These are phyloP conservation scores for Fabriciana adippe DNA, from an alignment of 2,888 invertebrate genomes.

Conservation along the genomic window DNA sequence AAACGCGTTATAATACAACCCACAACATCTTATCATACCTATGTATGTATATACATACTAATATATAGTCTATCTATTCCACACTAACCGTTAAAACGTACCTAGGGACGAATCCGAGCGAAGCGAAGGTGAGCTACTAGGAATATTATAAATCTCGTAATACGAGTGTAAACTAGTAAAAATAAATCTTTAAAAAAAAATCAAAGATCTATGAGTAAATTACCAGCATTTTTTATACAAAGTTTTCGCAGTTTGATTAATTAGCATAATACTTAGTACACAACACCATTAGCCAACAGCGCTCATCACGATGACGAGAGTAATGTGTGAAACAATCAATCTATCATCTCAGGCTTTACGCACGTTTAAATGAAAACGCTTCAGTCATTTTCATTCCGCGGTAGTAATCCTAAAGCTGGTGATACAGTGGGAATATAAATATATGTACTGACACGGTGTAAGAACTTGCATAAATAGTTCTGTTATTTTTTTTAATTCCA, in stretches of 20 bases:
- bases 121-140: no score
- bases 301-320: constrained; percentile 13
- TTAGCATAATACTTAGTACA: constrained; percentile 15
- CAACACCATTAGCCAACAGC: constrained; percentile 3
- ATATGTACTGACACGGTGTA: no score
- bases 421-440: not conserved
- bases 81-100: no score
- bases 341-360: constrained; percentile 20
- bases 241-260: constrained; percentile 8
- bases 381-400: not conserved
- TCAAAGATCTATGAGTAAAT: not conserved
- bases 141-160: no score
- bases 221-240: not conserved
- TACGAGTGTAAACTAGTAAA: no score
- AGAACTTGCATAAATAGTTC: no score
- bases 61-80: no score
- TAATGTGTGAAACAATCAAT: constrained; percentile 5
- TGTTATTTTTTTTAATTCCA: no score
- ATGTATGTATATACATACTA: no score
- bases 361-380: constrained; percentile 16
- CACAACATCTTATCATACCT: no score
- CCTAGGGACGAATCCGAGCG: no score
- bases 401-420: not conserved
- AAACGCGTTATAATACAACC: no score
- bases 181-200: not conserved